These are phyloP conservation scores for Oryzias javanicus DNA, from an alignment of 2,113 vertebrate species.

Conservation along the genomic window DNA sequence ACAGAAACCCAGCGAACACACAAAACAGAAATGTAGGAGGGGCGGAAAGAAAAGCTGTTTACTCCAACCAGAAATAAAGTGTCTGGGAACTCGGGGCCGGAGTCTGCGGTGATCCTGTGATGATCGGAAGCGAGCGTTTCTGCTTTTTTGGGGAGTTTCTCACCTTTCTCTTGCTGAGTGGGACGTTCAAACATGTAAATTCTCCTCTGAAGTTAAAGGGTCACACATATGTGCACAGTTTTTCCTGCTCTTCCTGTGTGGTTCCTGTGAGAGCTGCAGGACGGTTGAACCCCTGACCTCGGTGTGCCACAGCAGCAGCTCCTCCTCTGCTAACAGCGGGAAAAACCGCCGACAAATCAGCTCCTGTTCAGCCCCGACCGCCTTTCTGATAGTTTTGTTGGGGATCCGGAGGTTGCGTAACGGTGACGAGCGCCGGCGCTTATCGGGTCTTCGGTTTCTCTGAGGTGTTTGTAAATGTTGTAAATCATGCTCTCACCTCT, in stretches of 20 bases:
- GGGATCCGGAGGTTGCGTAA: no score
- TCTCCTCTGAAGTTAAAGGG: conserved; percentile 7
- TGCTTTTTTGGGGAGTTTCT: conserved; percentile 7
- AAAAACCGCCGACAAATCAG: conserved; percentile 14
- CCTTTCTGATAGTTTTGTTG: not conserved
- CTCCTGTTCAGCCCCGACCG: conserved; percentile 7
- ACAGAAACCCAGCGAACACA: conserved; percentile 29
- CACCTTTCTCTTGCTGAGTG: no score
- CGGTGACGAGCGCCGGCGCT: not conserved
- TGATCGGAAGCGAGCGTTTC: conserved; percentile 12
- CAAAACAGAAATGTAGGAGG: conserved; percentile 4
- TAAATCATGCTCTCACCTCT: conserved; percentile 39
- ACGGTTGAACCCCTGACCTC: conserved; percentile 49
- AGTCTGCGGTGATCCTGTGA: conserved; percentile 24
- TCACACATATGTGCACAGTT: conserved; percentile 74
- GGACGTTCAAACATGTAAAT: no score
- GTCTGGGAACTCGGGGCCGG: conserved; percentile 43
- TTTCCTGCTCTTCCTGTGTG: conserved; percentile 72
- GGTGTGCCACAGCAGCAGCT: conserved; percentile 34
- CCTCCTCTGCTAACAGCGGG: conserved; percentile 16
- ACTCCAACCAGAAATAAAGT: conserved; percentile 44
- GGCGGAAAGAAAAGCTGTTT: conserved; percentile 29
- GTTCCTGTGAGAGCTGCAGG: conserved; percentile 52
- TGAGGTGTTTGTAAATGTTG: conserved; percentile 30
- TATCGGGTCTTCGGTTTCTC: conserved; percentile 15